These are phyloP conservation scores for Microctenopoma lineatum DNA, from an alignment of 2,797 vertebrate species.

Conservation along the genomic window DNA sequence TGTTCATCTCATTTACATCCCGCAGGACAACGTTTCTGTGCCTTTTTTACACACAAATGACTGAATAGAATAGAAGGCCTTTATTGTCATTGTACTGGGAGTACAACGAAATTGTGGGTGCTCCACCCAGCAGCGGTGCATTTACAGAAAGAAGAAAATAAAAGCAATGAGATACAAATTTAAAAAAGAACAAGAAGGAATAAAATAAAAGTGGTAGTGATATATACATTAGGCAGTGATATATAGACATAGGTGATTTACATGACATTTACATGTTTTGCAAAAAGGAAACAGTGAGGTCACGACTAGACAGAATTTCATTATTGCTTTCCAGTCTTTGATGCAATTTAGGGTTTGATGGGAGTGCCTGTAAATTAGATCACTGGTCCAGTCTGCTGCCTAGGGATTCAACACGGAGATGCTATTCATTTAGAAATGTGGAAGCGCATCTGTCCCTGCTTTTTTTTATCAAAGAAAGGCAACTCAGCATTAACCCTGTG, in stretches of 20 bases:
- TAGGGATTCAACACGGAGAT: conserved; percentile 6
- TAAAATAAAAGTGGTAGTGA: too few relatives aligned
- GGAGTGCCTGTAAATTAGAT: conserved; percentile 63
- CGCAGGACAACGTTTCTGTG: conserved; percentile 22
- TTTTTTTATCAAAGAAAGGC: background rate
- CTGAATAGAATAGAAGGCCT: background rate
- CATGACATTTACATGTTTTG: too few relatives aligned
- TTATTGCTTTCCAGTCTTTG: conserved; percentile 33
- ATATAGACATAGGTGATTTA: too few relatives aligned
- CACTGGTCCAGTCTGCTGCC: conserved; percentile 9
- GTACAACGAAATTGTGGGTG: too few relatives aligned
- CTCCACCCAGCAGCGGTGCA: too few relatives aligned
- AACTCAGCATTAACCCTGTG: background rate
- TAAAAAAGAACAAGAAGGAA: too few relatives aligned
- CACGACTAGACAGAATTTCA: conserved; percentile 13
- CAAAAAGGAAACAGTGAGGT: conserved; percentile 18
- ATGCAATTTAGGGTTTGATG: conserved; percentile 41
- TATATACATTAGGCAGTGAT: too few relatives aligned
- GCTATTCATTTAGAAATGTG: conserved; percentile 26
- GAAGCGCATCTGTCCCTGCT: conserved; percentile 4
- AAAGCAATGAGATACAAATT: too few relatives aligned
- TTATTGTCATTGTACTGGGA: too few relatives aligned
- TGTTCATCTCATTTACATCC: conserved; percentile 44
- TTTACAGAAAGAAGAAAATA: too few relatives aligned
- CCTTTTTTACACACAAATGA: conserved; percentile 25